These are phyloP conservation scores for Dipus sagitta DNA, from an alignment of 2,797 vertebrate genomes.

Conservation along the genomic window DNA sequence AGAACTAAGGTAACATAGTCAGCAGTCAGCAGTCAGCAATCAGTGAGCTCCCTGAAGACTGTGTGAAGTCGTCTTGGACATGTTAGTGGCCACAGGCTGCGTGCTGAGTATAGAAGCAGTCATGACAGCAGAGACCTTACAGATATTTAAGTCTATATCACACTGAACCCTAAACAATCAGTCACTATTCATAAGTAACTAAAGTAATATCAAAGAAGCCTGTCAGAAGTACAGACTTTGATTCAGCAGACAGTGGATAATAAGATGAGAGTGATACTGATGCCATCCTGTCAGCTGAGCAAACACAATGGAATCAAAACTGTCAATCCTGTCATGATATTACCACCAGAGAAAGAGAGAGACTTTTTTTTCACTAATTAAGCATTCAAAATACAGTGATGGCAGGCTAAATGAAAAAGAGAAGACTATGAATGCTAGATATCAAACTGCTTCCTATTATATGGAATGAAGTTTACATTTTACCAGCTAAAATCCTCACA, in stretches of 20 bases:
- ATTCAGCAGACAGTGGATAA: neutral
- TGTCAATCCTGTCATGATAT: conserved; percentile 44
- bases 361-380: neutral
- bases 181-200: conserved; percentile 14
- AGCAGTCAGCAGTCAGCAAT: neutral
- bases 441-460: conserved; percentile 32
- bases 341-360: neutral
- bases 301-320: conserved; percentile 39
- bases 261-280: neutral
- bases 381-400: conserved; percentile 42
- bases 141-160: neutral
- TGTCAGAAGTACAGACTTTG: conserved; percentile 12
- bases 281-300: conserved; percentile 14
- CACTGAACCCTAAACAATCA: conserved; percentile 1
- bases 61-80: neutral
- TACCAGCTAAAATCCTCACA: neutral
- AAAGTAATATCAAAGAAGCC: conserved; percentile 26
- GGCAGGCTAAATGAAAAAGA: neutral
- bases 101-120: neutral
- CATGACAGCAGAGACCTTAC: neutral
- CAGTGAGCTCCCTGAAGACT: neutral
- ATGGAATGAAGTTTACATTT: neutral
- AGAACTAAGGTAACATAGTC: neutral
- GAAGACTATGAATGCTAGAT: neutral
- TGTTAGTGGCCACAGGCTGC: neutral